Percentiles rank a stretch among this genome's conserved stretches.
phyloP scores from a whole-genome alignment of 2,797 vertebrate species.

The Gambusia yucatana region DNA sequence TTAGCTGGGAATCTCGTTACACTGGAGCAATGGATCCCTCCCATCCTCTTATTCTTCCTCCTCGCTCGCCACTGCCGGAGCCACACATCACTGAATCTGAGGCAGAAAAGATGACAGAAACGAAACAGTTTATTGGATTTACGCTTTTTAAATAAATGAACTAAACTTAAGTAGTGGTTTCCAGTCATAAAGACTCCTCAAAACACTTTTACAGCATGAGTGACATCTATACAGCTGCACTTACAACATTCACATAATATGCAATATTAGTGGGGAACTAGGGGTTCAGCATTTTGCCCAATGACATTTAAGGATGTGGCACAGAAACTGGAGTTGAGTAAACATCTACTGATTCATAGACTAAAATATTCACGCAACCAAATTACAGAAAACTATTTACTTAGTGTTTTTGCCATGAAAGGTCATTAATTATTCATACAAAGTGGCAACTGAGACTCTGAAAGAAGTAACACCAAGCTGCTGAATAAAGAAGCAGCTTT shows the following conservation, averaged over 20 bases:
- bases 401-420: neutral
- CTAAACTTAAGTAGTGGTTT: neutral
- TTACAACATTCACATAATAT: neutral
- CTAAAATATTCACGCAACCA: neutral
- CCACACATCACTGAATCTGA: slow-evolving; percentile 38
- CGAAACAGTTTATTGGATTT: slow-evolving; percentile 4
- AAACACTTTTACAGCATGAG: neutral
- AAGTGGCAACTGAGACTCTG: neutral
- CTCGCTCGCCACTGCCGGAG: slow-evolving; percentile 46
- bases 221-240: neutral
- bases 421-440: neutral
- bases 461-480: too few relatives aligned
- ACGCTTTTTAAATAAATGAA: neutral
- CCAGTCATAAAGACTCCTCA: neutral
- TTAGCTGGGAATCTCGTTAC: slow-evolving; percentile 87
- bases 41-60: slow-evolving; percentile 54
- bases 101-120: slow-evolving; percentile 29
- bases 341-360: neutral
- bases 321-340: neutral
- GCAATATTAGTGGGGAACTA: neutral
- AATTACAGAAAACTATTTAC: neutral
- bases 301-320: neutral
- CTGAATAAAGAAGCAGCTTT: neutral
- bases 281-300: neutral
- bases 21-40: slow-evolving; percentile 78